Conservation (phyloP, 1,140 invertebrate species). For the Sinonovacula constricta region DNA sequence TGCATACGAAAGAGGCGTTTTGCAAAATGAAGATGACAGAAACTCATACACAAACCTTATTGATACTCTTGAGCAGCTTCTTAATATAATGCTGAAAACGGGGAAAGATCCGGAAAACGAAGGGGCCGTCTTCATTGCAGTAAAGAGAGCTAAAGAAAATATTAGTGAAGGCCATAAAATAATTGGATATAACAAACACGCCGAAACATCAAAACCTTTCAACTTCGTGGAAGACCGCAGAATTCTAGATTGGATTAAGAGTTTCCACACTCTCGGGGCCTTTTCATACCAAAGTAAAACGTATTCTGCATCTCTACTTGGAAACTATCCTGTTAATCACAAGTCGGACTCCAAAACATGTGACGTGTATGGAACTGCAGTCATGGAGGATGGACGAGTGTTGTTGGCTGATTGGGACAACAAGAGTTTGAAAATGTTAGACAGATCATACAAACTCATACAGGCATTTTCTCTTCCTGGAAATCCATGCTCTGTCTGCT, state of each 20-base stretch:
- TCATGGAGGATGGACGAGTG: slow-evolving; percentile 17
- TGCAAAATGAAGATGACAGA: slow-evolving; percentile 17
- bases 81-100: neutral
- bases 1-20: neutral
- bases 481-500: slow-evolving; percentile 15
- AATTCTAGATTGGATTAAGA: slow-evolving; percentile 23
- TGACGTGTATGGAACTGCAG: slow-evolving; percentile 31
- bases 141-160: slow-evolving; percentile 18
- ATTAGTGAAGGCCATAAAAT: slow-evolving; percentile 11
- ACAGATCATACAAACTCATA: slow-evolving; percentile 9
- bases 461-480: slow-evolving; percentile 3
- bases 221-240: slow-evolving; percentile 19
- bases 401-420: slow-evolving; percentile 45
- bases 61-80: neutral
- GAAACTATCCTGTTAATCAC: slow-evolving; percentile 20
- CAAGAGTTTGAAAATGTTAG: slow-evolving; percentile 38
- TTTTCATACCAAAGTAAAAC: slow-evolving; percentile 25
- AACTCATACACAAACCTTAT: slow-evolving; percentile 17
- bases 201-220: neutral
- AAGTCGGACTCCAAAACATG: slow-evolving; percentile 14
- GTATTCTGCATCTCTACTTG: slow-evolving; percentile 12
- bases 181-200: slow-evolving; percentile 3
- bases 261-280: slow-evolving; percentile 17
- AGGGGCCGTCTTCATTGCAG: slow-evolving; percentile 9
- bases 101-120: slow-evolving; percentile 6